A percentile compares a stretch with the other conserved stretches of the same genome.
Conservation (phyloP, 2,888 invertebrate species). For the Polymixis flavicincta region DNA sequence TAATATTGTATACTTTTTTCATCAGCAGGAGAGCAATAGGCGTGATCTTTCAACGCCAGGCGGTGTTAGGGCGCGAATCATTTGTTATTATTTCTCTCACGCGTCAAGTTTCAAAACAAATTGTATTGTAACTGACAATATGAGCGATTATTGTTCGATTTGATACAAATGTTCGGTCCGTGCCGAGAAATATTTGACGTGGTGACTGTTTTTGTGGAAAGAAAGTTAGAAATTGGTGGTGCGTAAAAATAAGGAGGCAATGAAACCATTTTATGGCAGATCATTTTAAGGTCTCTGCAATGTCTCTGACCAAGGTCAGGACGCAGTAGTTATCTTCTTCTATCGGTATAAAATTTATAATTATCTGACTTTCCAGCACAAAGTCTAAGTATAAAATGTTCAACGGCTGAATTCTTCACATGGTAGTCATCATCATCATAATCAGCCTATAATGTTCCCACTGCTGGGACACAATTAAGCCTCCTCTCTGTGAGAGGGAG, state of each 20-base stretch:
- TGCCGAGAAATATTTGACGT: constrained; percentile 61
- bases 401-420: not conserved
- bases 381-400: not conserved
- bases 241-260: too few species aligned
- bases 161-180: constrained; percentile 81
- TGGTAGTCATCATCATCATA: too few species aligned
- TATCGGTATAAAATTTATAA: not conserved
- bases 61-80: constrained; percentile 90
- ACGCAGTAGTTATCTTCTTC: not conserved
- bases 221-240: constrained; percentile 30
- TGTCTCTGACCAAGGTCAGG: not conserved
- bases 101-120: constrained; percentile 89
- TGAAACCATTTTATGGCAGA: not conserved
- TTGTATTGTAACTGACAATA: constrained; percentile 90
- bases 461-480: not conserved
- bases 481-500: not conserved
- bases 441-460: not conserved
- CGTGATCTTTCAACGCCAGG: constrained; percentile 91
- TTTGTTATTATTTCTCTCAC: constrained; percentile 91
- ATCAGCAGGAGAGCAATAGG: constrained; percentile 88
- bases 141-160: constrained; percentile 90
- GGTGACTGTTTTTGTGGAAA: constrained; percentile 36
- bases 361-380: not conserved
- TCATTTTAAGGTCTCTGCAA: not conserved
- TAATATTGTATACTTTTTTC: constrained; percentile 82